Base-by-base conservation (phyloP, 2,113 vertebrate genomes). In the Miniopterus natalensis region DNA sequence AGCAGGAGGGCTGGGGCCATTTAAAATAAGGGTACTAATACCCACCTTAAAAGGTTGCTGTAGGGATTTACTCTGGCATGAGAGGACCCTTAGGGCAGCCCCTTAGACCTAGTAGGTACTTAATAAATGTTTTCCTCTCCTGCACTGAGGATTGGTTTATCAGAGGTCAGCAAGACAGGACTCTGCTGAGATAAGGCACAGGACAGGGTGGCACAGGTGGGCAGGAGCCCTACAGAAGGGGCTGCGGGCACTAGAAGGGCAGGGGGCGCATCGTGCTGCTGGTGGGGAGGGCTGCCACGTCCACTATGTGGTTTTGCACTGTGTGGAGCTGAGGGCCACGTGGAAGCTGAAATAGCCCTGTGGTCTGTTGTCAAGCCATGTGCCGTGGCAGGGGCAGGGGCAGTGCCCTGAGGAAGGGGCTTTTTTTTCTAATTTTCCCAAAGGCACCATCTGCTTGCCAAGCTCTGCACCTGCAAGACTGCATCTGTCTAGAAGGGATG, bases 361-460 rank as follows among this genome's bases (percentile, higher is more conserved):
- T 17, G 40, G 53, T 66, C 51, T 59, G 47, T 68, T 84, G 63
- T 95, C 78, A 29, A 63, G 78, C 42, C 84, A n/a, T 40, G 42
- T 59, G 65, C 71, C 7, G 15, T 0, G 12, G 70, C 31, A 42
- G 53, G n/a, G 12, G 70, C 31, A 42, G 53, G n/a, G 92, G 51
- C 57, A 88, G 51, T 40, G 68, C 88, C 84, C 53, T 4, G 59
- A 57, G 84, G 87, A 86, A 90, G 42, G 63, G 13, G 55, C 18
- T 95, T n/a, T 53, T 88, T 80, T 53, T 36, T 84, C 47, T 59
- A 45, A 90, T 91, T 68, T 79, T 53, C 88, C 88, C 92, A 92
- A 57, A 97, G 94, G 79, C 57, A 96, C 95, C 97, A 96, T 96
- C 92, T 93, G 94, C 79, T 94, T 86, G 74, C 84, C 92, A 96